Evolutionary conservation across 2,797 vertebrate species (phyloP).

Genomic region (Pangasius larnaudii): DNA sequence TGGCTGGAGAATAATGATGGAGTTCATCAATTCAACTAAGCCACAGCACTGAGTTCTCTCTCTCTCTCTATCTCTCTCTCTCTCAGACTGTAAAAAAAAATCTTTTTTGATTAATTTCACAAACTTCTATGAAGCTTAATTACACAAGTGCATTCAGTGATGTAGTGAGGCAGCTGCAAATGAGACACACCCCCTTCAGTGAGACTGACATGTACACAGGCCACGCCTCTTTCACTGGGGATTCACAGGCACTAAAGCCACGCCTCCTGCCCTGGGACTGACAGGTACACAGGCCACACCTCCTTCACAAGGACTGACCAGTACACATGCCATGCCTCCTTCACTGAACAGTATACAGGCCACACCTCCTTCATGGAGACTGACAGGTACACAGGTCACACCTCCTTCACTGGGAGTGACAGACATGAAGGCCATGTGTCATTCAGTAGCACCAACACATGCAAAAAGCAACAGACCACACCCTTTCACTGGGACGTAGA

Average conservation of each 20-base stretch:
- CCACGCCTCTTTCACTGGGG: not conserved
- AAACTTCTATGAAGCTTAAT: not conserved
- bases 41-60: not conserved
- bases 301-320: not conserved
- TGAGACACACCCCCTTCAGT: not conserved
- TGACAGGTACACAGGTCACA: not conserved
- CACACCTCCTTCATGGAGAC: not conserved
- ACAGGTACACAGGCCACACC: not conserved
- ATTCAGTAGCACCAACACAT: not conserved
- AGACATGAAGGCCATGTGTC: not conserved
- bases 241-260: not conserved
- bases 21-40: conserved; percentile 31
- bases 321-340: not conserved
- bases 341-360: not conserved
- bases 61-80: not conserved
- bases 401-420: not conserved
- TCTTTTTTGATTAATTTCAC: not conserved
- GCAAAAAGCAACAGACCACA: not conserved
- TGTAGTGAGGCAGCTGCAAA: not conserved
- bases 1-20: not conserved
- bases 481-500: not conserved
- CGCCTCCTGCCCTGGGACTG: not conserved
- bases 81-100: not conserved
- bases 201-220: not conserved
- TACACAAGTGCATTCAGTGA: not conserved